Evolutionary conservation across 2,113 vertebrate genomes (phyloP).

Genomic region (Vombatus ursinus): DNA sequence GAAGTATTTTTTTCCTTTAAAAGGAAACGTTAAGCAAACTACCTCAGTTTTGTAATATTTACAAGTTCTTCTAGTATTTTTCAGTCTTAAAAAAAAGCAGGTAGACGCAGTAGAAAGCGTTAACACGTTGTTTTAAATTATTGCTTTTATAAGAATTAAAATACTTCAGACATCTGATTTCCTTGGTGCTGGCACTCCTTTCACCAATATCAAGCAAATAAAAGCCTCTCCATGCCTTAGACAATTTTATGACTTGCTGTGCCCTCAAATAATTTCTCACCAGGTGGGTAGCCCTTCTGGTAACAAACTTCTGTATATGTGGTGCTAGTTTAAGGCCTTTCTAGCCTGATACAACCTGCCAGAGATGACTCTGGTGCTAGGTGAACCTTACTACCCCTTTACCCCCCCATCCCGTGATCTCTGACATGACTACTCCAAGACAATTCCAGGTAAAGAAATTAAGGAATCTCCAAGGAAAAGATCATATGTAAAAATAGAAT

Average conservation of each 20-base stretch:
- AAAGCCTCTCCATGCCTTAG: background rate
- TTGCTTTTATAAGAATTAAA: background rate
- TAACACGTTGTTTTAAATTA: background rate
- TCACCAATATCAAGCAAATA: background rate
- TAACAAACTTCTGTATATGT: too few species aligned
- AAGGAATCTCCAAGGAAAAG: too few species aligned
- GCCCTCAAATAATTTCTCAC: too few species aligned
- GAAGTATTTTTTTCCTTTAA: conserved; percentile 33
- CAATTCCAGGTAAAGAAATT: background rate
- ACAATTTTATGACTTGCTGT: too few species aligned
- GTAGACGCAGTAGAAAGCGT: background rate
- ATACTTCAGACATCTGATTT: background rate
- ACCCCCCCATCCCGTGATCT: too few species aligned
- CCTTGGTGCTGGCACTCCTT: background rate
- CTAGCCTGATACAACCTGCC: too few species aligned
- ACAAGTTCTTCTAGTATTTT: conserved; percentile 2
- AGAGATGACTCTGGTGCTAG: too few species aligned
- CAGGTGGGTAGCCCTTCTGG: too few species aligned
- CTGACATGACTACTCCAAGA: background rate
- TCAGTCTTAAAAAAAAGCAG: conserved; percentile 19
- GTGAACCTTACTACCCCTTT: too few species aligned
- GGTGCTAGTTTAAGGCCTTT: too few species aligned
- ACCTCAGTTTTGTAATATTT: conserved; percentile 58
- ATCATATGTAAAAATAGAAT: too few species aligned
- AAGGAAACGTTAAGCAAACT: conserved; percentile 6